Conservation (phyloP, 2,113 vertebrate genomes). For the Gallinago media region DNA sequence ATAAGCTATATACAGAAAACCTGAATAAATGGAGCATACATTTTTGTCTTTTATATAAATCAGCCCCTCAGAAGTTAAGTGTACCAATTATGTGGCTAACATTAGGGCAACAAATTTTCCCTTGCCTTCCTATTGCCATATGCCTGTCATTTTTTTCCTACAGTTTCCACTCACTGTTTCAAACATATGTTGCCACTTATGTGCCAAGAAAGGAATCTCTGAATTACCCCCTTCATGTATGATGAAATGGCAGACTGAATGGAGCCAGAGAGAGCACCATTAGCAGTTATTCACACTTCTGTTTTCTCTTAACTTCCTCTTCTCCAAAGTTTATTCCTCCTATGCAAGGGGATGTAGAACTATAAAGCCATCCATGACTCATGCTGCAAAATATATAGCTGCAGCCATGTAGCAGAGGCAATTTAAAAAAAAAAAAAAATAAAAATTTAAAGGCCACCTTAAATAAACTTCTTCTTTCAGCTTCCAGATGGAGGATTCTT, state of each 20-base stretch:
- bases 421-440: not conserved
- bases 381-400: constrained; percentile 73
- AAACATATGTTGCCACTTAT: constrained; percentile 86
- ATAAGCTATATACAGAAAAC: constrained; percentile 14
- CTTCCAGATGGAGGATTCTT: constrained; percentile 60
- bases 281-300: constrained; percentile 85
- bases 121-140: constrained; percentile 76
- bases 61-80: constrained; percentile 47
- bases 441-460: constrained; percentile 32
- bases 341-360: constrained; percentile 67
- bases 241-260: constrained; percentile 80
- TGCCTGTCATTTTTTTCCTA: constrained; percentile 75
- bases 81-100: constrained; percentile 73
- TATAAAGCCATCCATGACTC: constrained; percentile 79
- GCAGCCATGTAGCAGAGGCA: constrained; percentile 25
- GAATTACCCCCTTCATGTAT: constrained; percentile 76
- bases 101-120: constrained; percentile 73
- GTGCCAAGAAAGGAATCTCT: constrained; percentile 83
- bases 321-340: constrained; percentile 76
- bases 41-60: constrained; percentile 67
- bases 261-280: constrained; percentile 80
- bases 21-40: constrained; percentile 29
- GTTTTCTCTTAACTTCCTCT: constrained; percentile 84
- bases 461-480: constrained; percentile 41
- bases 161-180: constrained; percentile 79